Evolutionary conservation across 2,888 invertebrate species (phyloP).

Genomic region (Strigamia transsilvanica): DNA sequence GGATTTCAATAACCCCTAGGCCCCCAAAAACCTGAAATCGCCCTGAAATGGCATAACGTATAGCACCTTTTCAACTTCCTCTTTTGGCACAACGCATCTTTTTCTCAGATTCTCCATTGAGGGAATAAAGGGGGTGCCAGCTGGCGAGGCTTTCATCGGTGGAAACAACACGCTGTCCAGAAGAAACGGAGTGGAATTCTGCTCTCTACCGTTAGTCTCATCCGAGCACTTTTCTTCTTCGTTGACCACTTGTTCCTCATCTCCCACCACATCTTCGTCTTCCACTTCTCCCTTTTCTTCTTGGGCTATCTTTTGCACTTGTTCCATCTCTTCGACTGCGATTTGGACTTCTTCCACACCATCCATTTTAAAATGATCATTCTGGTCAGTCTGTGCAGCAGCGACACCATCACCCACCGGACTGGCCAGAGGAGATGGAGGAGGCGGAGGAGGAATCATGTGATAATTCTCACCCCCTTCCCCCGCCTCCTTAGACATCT

Average conservation of each 20-base stretch:
- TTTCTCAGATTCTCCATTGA: background rate
- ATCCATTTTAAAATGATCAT: background rate
- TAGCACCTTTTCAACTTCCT: background rate
- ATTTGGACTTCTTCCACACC: background rate
- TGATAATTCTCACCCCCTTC: conserved; percentile 13
- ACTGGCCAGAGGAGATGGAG: background rate
- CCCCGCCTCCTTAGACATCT: background rate
- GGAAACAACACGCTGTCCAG: background rate
- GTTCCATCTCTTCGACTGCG: no score
- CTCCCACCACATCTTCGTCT: background rate
- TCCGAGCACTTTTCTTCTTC: background rate
- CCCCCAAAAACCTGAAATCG: no score
- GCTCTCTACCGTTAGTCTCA: background rate
- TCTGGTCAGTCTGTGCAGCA: background rate
- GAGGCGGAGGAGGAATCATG: background rate
- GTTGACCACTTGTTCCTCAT: background rate
- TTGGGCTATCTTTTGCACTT: background rate
- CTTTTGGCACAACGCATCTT: background rate
- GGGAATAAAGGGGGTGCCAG: background rate
- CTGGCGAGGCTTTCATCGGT: background rate
- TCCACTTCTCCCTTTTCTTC: background rate
- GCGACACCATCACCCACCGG: background rate
- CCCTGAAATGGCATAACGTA: no score
- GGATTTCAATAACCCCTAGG: no score
- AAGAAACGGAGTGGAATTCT: background rate